A percentile compares a stretch with the other conserved stretches of the same genome.
These are phyloP conservation scores for Sorex maritimensis DNA, from an alignment of 2,797 vertebrate genomes.

Conservation along the genomic window DNA sequence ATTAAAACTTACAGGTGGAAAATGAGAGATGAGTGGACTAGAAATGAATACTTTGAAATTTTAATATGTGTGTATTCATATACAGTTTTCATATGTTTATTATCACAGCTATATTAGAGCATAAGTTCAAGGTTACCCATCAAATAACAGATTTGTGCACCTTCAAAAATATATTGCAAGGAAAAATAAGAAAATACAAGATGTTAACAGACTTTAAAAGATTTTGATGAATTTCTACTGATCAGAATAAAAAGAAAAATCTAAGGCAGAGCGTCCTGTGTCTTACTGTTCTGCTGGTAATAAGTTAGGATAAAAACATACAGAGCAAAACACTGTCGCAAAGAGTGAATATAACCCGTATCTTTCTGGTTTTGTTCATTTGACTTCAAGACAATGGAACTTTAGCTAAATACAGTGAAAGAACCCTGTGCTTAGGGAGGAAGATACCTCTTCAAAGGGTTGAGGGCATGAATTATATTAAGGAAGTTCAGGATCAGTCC, in stretches of 20 bases:
- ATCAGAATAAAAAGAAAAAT: slow-evolving; percentile 34
- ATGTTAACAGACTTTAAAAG: background rate
- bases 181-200: slow-evolving; percentile 47
- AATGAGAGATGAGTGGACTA: slow-evolving; percentile 40
- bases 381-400: slow-evolving; percentile 1
- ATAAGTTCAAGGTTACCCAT: background rate
- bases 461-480: too few relatives aligned
- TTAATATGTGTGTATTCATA: slow-evolving; percentile 16
- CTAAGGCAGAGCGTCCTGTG: background rate
- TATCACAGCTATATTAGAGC: slow-evolving; percentile 26
- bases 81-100: slow-evolving; percentile 52
- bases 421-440: background rate
- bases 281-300: background rate
- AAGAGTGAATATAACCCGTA: background rate
- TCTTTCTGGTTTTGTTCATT: slow-evolving; percentile 16
- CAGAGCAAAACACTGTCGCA: background rate
- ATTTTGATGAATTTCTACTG: slow-evolving; percentile 43
- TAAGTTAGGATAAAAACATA: slow-evolving; percentile 35
- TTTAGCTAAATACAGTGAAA: background rate
- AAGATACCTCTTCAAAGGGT: too few relatives aligned
- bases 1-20: slow-evolving; percentile 37
- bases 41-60: slow-evolving; percentile 55
- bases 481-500: too few relatives aligned
- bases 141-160: slow-evolving; percentile 20
- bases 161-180: background rate